A percentile compares a stretch with the other conserved stretches of the same genome.
Conservation (phyloP, 2,888 invertebrate species). For the Tachina lurida region DNA sequence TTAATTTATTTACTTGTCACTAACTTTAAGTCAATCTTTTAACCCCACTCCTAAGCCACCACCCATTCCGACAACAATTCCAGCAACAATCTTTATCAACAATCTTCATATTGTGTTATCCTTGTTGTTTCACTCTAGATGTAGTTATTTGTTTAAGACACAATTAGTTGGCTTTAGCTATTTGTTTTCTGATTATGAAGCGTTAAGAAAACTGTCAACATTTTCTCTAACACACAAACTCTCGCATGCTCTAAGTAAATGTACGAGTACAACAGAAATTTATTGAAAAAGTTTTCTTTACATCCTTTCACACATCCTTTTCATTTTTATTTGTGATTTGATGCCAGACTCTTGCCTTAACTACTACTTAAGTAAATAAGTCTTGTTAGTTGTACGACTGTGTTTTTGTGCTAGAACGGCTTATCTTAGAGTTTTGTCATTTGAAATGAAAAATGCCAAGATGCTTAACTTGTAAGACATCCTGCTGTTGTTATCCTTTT, state of each 20-base stretch:
- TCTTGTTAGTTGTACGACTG: constrained; percentile 51
- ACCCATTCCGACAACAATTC: background rate
- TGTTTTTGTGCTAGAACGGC: constrained; percentile 40
- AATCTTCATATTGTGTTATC: constrained; percentile 67
- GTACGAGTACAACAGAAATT: constrained; percentile 73
- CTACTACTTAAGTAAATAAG: constrained; percentile 66
- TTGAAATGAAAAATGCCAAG: constrained; percentile 69
- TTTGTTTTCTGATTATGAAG: constrained; percentile 82
- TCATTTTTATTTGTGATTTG: constrained; percentile 53
- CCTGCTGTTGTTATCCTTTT: constrained; percentile 67
- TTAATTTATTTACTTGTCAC: constrained; percentile 63
- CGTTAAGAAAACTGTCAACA: constrained; percentile 82
- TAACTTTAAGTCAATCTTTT: constrained; percentile 60
- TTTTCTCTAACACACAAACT: constrained; percentile 74
- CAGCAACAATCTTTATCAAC: constrained; percentile 40
- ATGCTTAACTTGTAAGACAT: constrained; percentile 71
- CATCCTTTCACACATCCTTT: constrained; percentile 71
- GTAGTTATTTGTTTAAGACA: constrained; percentile 68
- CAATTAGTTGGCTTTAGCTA: constrained; percentile 74
- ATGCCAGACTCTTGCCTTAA: constrained; percentile 47
- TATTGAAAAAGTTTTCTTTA: constrained; percentile 79
- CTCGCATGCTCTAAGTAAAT: constrained; percentile 35
- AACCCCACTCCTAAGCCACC: background rate
- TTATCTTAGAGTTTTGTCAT: constrained; percentile 69
- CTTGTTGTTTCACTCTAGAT: constrained; percentile 58